Conservation (phyloP, 2,888 invertebrate genomes). For the Eupithecia dodoneata region DNA sequence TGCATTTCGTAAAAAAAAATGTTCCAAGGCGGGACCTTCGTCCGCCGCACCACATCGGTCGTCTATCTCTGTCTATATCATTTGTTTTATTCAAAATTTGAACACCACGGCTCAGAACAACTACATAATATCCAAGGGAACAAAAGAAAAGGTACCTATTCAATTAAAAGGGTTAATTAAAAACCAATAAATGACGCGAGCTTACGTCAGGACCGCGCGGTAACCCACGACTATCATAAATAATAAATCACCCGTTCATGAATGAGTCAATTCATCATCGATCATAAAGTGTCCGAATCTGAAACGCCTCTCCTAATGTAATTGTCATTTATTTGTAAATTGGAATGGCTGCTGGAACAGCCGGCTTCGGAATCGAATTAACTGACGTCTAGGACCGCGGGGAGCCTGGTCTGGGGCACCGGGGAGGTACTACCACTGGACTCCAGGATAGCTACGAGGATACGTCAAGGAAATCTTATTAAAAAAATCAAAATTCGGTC, state of each 20-base stretch:
- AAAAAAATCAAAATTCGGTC: neutral
- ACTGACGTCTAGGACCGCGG: constrained; percentile 25
- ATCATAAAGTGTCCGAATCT: neutral
- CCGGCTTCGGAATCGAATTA: constrained; percentile 32
- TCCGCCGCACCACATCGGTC: no score
- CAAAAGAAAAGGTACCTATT: neutral
- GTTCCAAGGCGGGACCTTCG: no score
- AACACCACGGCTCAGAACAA: neutral
- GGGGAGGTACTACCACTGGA: constrained; percentile 3
- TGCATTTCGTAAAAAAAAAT: no score
- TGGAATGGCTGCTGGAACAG: constrained; percentile 18
- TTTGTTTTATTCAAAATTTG: neutral
- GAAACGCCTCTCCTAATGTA: neutral
- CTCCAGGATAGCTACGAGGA: neutral
- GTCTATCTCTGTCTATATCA: neutral
- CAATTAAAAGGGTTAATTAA: no score
- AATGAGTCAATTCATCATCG: neutral
- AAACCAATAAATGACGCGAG: neutral
- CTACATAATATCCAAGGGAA: no score
- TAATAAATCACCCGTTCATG: neutral
- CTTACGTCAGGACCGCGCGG: neutral
- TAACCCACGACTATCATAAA: neutral
- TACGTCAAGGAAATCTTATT: neutral
- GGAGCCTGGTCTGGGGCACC: constrained; percentile 13
- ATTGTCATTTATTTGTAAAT: constrained; percentile 24